Evolutionary conservation across 2,797 vertebrate genomes (phyloP), one percentile per base, ranked within the genome.

Genomic region (Psittacula echo): DNA sequence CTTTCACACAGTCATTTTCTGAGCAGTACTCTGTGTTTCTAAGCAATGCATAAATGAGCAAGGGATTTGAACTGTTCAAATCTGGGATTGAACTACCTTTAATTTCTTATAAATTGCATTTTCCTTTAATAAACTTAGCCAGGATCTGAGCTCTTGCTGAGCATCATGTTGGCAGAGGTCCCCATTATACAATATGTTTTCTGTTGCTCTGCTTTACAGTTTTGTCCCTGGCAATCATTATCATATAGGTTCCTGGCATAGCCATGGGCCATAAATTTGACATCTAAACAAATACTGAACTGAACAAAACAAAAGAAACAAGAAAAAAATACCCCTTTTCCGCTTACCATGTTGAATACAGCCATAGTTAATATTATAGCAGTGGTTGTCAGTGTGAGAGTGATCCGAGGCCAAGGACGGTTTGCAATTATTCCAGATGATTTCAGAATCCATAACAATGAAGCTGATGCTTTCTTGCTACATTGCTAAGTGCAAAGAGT

Each of bases 261-360:
- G 56, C n/a, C 29, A 58, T 2, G 5, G 34, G 19, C 20, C 54
- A 77, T 9, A 65, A 80, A 80, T 42, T 42, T 4, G 7, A 54
- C 21, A 93, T 45, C 53, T 81, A 42, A 84, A 72, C 11, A 88
- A 79, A 65, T 41, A 68, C 5, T 34, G 24, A 58, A 51, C 5
- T 24, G 16, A 58, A 54, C 5, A 77, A 39, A 54, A 22, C 19
- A 39, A 30, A 80, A 18, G 47, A 30, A 48, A 2, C 0, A 3
- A 64, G 11, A 3, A 61, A 67, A 83, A 89, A 58, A 2, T 2
- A 56, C 1, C 4, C 42, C 6, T 24, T 88, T 65, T 60, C 6
- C 6, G 74, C 99, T 98, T 98, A 99, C 99, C 99, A 99, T 99
- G 92, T 99, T 99, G 98, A 99, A 99, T 86, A 99, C 98, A 5